A percentile compares a stretch with the other conserved stretches of the same genome.
phyloP scores from a whole-genome alignment of 2,888 invertebrate species.

The Acleris sparsana region DNA sequence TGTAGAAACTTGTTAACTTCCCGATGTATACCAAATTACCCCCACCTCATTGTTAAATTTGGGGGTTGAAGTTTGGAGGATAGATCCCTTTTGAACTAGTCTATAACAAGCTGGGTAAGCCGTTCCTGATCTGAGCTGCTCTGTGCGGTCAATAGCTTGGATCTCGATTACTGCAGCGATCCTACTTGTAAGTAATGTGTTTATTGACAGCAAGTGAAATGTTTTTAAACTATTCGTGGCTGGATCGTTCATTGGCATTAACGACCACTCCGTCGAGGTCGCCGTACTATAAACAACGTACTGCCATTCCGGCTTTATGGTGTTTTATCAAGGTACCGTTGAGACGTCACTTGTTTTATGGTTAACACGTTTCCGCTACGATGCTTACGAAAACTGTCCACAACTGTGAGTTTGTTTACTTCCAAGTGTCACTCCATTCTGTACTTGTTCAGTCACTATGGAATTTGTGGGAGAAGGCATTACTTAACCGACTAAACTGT shows the following conservation, averaged over 20 bases:
- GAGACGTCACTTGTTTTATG: slow-evolving; percentile 59
- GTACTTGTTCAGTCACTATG: slow-evolving; percentile 8
- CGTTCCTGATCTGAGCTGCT: no score
- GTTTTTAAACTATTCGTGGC: slow-evolving; percentile 24
- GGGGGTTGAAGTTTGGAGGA: no score
- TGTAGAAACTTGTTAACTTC: no score
- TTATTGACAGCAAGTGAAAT: slow-evolving; percentile 29
- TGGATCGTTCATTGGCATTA: slow-evolving; percentile 56
- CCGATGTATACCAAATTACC: no score
- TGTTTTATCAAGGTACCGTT: slow-evolving; percentile 72
- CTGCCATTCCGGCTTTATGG: slow-evolving; percentile 63
- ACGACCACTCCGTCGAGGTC: slow-evolving; percentile 62
- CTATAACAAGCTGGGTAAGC: no score
- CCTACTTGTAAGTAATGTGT: slow-evolving; percentile 11
- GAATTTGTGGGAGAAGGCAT: slow-evolving; percentile 27
- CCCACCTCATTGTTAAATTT: no score
- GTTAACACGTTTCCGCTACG: slow-evolving; percentile 51
- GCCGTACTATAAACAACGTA: slow-evolving; percentile 63
- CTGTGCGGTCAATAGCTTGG: no score
- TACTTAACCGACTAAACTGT: slow-evolving; percentile 6
- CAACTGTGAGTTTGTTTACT: slow-evolving; percentile 35
- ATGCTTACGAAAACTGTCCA: slow-evolving; percentile 39
- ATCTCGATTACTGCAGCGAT: no score
- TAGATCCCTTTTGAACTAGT: no score
- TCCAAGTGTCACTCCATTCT: slow-evolving; percentile 10